Base-by-base conservation (phyloP, 2,888 invertebrate genomes). In the Syrista parreyssii region DNA sequence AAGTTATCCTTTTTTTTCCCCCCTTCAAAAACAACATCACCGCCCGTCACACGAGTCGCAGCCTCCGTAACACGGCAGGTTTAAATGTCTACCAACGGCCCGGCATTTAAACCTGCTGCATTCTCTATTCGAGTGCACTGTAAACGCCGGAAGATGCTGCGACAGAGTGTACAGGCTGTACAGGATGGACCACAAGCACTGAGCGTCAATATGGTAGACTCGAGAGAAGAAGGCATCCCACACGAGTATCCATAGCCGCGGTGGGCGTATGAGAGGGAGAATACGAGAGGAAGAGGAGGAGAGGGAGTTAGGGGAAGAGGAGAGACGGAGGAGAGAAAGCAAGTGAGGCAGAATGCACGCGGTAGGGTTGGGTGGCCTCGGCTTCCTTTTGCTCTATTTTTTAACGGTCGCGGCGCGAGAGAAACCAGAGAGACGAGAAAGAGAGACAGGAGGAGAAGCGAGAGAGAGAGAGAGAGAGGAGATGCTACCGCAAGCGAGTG, bases 391-490 rank as follows among this genome's bases (percentile, higher is more conserved):
- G 85, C 84, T 87, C 83, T 78, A 84, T 87, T 86, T 88, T 88
- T 88, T 86, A 88, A 88, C 88, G 88, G 87, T 87, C 87, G 83
- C 83, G 79, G 75, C 79, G 69, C 76, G 76, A 73, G 73, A 76
- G 78, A 75, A 78, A 33, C 36, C 69, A 71, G 78, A 79, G 78
- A 71, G 71, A 71, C 11, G 71, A 71, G 73, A 73, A 12, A 76
- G 76, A 73, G 76, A 73, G 40, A 76, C 32, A 31, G 55, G 55
- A 73, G 55, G 72, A 73, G 71, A 35, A 68, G 31, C 31, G 40
- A 73, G 30, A 3, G 15, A 36, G 36, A n/a, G n/a, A n/a, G n/a
- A n/a, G n/a, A n/a, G n/a, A n/a, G n/a, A n/a, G 34, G 74, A 35
- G 31, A 36, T 75, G 36, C 76, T n/a, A 73, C 76, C 40, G 73